A percentile compares a stretch with the other conserved stretches of the same genome.
Evolutionary conservation across 2,888 invertebrate species (phyloP).

Genomic region (Eristalinus aeneus): DNA sequence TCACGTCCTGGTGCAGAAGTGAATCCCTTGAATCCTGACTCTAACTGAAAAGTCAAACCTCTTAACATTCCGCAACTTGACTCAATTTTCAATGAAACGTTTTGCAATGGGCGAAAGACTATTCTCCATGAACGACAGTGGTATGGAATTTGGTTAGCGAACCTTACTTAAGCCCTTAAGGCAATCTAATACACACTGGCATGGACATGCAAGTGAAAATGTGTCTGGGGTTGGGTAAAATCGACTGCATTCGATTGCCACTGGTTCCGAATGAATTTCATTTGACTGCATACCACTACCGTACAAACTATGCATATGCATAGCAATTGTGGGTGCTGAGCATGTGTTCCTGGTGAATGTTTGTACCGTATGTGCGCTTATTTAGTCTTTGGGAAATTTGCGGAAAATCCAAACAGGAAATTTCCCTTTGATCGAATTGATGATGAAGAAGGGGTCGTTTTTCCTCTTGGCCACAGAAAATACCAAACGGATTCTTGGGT

Average conservation of each 20-base stretch:
- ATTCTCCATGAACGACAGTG: slow-evolving; percentile 28
- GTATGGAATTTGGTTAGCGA: slow-evolving; percentile 48
- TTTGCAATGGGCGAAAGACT: slow-evolving; percentile 55
- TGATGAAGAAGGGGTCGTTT: slow-evolving; percentile 8
- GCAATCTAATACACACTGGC: not conserved
- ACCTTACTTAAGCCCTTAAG: slow-evolving; percentile 48
- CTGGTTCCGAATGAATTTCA: slow-evolving; percentile 53
- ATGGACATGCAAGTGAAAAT: slow-evolving; percentile 1
- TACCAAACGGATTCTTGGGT: slow-evolving; percentile 40
- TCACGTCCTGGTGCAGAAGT: slow-evolving; percentile 44
- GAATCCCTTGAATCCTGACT: slow-evolving; percentile 57
- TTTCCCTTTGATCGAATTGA: slow-evolving; percentile 65
- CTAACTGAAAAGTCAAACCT: slow-evolving; percentile 61
- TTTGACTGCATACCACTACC: slow-evolving; percentile 34
- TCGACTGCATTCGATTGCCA: slow-evolving; percentile 45
- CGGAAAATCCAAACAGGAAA: slow-evolving; percentile 68
- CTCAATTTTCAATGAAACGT: slow-evolving; percentile 68
- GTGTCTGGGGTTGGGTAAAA: not conserved
- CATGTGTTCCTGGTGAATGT: slow-evolving; percentile 39
- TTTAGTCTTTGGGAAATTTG: slow-evolving; percentile 67
- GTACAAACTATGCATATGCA: not conserved
- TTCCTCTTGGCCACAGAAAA: slow-evolving; percentile 41
- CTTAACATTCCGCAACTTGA: slow-evolving; percentile 68
- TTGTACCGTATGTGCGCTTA: slow-evolving; percentile 55
- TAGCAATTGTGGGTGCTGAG: not conserved